Percentiles rank a stretch among this genome's conserved stretches.
These are phyloP conservation scores for Drosophila nr. medialis DNA, from an alignment of 2,888 invertebrate genomes.

Conservation along the genomic window DNA sequence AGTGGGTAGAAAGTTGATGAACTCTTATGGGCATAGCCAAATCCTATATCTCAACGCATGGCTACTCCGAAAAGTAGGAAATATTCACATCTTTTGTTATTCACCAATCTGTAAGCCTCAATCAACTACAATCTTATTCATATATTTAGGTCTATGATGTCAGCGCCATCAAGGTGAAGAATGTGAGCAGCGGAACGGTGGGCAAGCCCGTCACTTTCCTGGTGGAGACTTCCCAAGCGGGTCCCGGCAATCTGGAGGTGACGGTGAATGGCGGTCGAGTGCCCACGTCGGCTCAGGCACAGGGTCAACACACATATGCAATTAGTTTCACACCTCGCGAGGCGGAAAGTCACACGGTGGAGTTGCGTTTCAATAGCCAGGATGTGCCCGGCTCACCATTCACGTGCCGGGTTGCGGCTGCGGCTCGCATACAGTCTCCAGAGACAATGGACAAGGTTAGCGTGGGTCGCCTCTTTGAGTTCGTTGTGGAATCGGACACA, in stretches of 20 bases:
- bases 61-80: neutral
- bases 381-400: constrained; percentile 93
- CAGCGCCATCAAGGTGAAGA: constrained; percentile 96
- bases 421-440: constrained; percentile 92
- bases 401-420: constrained; percentile 88
- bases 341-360: constrained; percentile 95
- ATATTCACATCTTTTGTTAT: neutral
- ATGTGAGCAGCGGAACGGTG: constrained; percentile 93
- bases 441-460: constrained; percentile 96
- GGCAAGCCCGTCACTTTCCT: constrained; percentile 96
- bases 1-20: neutral
- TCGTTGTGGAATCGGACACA: constrained; percentile 94
- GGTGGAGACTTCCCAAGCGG: constrained; percentile 99
- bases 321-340: constrained; percentile 98
- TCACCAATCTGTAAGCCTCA: neutral
- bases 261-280: constrained; percentile 99
- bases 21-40: neutral
- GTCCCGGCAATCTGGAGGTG: constrained; percentile 99
- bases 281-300: constrained; percentile 97
- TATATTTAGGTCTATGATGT: constrained; percentile 93
- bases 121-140: neutral
- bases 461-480: constrained; percentile 92
- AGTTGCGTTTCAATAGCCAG: constrained; percentile 97
- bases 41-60: neutral
- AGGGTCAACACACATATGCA: constrained; percentile 97